Percentiles rank a stretch among this genome's conserved stretches.
These are phyloP conservation scores for Rhyacophila evoluta DNA, from an alignment of 2,888 invertebrate species.

Conservation along the genomic window DNA sequence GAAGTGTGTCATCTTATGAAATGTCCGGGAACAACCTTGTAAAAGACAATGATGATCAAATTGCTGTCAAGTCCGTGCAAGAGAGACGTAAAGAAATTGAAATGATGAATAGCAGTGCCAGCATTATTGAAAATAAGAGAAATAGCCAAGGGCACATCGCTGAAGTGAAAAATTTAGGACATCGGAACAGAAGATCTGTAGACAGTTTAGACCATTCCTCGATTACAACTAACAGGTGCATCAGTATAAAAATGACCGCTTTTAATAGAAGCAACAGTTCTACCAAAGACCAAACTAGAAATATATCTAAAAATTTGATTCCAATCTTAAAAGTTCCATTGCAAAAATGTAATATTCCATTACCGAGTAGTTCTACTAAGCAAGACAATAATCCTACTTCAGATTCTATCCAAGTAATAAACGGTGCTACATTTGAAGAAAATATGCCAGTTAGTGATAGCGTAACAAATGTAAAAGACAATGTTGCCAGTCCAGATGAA, in stretches of 20 bases:
- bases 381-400: not conserved
- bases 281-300: conserved; percentile 37
- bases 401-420: not conserved
- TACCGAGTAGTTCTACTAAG: conserved; percentile 15
- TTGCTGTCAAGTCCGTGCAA: conserved; percentile 62
- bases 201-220: conserved; percentile 37
- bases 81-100: conserved; percentile 68
- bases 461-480: not conserved
- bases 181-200: conserved; percentile 40
- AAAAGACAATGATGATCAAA: conserved; percentile 35
- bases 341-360: conserved; percentile 50
- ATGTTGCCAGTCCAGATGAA: not conserved
- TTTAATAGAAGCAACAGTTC: conserved; percentile 27
- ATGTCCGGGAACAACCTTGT: conserved; percentile 51
- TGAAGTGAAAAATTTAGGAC: not conserved
- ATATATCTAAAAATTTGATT: conserved; percentile 29
- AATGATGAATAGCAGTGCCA: conserved; percentile 57
- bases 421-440: conserved; percentile 2
- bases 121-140: conserved; percentile 31
- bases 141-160: not conserved
- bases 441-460: not conserved
- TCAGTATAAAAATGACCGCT: conserved; percentile 44
- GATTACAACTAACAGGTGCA: conserved; percentile 39
- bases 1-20: conserved; percentile 56
- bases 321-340: conserved; percentile 30